Conservation (phyloP, 2,113 vertebrate genomes). For the Bagarius yarrelli region DNA sequence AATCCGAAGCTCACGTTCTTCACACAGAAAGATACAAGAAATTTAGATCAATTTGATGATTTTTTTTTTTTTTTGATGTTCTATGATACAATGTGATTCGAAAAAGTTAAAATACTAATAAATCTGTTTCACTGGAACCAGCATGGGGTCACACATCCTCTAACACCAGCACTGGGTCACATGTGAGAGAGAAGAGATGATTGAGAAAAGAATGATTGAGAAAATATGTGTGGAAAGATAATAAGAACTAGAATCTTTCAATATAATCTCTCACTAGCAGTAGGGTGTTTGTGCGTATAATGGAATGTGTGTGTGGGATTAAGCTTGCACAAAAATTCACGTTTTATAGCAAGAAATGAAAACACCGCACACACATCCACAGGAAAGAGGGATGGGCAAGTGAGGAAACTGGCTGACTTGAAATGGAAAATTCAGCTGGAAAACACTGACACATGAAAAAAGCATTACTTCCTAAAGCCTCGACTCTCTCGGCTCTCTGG, state of each 20-base stretch:
- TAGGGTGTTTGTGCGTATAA: background rate
- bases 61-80: background rate
- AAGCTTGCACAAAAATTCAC: background rate
- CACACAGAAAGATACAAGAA: no score
- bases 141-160: background rate
- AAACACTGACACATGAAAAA: constrained; percentile 35
- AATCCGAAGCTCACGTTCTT: no score
- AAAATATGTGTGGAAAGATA: background rate
- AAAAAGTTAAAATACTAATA: background rate
- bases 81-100: background rate
- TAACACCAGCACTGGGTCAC: background rate
- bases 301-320: background rate
- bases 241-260: background rate
- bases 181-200: background rate
- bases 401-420: constrained; percentile 3
- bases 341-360: background rate
- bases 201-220: background rate
- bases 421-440: constrained; percentile 24
- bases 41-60: no score
- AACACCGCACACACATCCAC: background rate
- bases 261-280: background rate
- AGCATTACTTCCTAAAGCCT: constrained; percentile 29
- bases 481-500: background rate
- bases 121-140: background rate
- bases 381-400: background rate